Percentiles rank a stretch among this genome's conserved stretches.
Evolutionary conservation across 1,140 invertebrate species (phyloP).

Genomic region (Drosophila navojoa): DNA sequence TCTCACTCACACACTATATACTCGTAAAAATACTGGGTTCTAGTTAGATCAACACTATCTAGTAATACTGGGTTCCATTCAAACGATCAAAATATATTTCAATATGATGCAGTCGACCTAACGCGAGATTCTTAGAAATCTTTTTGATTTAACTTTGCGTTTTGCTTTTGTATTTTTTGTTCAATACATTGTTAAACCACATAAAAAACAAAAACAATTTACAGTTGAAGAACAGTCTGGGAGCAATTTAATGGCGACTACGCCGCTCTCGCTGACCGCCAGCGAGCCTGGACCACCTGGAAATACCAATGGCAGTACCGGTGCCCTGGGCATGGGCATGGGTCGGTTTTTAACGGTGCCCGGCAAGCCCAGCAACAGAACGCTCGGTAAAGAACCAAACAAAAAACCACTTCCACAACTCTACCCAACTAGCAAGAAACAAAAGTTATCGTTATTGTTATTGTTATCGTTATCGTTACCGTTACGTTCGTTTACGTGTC

Average conservation of each 20-base stretch:
- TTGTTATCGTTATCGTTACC: neutral
- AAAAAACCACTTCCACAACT: slow-evolving; percentile 1
- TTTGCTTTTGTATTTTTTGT: slow-evolving; percentile 5
- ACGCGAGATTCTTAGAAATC: slow-evolving; percentile 40
- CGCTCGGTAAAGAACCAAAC: slow-evolving; percentile 61
- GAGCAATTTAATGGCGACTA: slow-evolving; percentile 62
- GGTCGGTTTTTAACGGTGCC: slow-evolving; percentile 82
- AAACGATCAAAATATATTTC: neutral
- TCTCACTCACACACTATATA: slow-evolving; percentile 28
- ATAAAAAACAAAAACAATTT: slow-evolving; percentile 45
- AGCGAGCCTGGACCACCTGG: slow-evolving; percentile 74
- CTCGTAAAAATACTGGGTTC: neutral
- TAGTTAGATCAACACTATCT: too few species aligned
- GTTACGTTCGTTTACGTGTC: slow-evolving; percentile 44
- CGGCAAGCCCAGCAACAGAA: slow-evolving; percentile 73
- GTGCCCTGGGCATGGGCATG: slow-evolving; percentile 46
- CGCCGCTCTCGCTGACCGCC: slow-evolving; percentile 63
- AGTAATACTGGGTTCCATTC: neutral
- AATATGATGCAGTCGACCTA: slow-evolving; percentile 21
- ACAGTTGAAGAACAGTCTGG: slow-evolving; percentile 79
- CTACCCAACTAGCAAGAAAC: slow-evolving; percentile 23
- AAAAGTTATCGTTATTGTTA: slow-evolving; percentile 55
- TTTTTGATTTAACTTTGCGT: slow-evolving; percentile 2
- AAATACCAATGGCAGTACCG: slow-evolving; percentile 63
- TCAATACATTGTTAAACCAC: slow-evolving; percentile 6